phyloP scores from a whole-genome alignment of 2,888 invertebrate genomes.

The Anticlea derivata region DNA sequence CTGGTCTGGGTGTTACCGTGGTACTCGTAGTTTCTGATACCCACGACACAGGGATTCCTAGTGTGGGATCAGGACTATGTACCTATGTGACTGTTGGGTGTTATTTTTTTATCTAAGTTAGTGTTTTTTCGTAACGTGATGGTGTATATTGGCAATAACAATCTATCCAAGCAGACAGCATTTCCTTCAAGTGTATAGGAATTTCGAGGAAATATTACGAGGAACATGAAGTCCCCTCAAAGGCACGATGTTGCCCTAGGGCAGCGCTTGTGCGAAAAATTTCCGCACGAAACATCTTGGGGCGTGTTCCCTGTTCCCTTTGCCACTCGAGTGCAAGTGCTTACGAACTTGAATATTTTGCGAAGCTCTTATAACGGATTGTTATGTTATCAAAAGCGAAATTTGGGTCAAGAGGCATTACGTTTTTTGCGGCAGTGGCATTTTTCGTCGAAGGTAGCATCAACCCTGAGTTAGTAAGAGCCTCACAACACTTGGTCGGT shows the following conservation, averaged over 20 bases:
- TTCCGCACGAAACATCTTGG: slow-evolving; percentile 10
- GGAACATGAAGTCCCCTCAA: slow-evolving; percentile 11
- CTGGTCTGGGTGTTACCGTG: no score
- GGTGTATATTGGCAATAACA: no score
- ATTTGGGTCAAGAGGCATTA: slow-evolving; percentile 10
- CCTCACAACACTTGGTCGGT: not conserved
- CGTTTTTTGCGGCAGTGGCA: not conserved
- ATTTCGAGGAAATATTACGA: slow-evolving; percentile 7
- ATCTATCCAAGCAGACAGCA: no score
- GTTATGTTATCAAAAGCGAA: slow-evolving; percentile 9
- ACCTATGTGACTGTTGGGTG: no score
- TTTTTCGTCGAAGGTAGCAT: not conserved
- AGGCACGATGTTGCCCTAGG: slow-evolving; percentile 23
- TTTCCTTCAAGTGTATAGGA: slow-evolving; percentile 2
- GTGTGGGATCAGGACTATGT: no score
- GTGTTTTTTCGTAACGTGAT: no score
- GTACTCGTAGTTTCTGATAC: no score
- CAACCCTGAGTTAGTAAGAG: not conserved
- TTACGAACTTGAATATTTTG: slow-evolving; percentile 12
- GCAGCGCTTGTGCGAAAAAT: slow-evolving; percentile 25
- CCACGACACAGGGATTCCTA: no score
- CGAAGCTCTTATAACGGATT: slow-evolving; percentile 2
- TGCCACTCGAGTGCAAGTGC: slow-evolving; percentile 5
- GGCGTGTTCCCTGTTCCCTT: slow-evolving; percentile 12
- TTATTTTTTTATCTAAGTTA: no score